phyloP scores from a whole-genome alignment of 2,797 vertebrate species.

The Sternarchorhynchus goeldii region DNA sequence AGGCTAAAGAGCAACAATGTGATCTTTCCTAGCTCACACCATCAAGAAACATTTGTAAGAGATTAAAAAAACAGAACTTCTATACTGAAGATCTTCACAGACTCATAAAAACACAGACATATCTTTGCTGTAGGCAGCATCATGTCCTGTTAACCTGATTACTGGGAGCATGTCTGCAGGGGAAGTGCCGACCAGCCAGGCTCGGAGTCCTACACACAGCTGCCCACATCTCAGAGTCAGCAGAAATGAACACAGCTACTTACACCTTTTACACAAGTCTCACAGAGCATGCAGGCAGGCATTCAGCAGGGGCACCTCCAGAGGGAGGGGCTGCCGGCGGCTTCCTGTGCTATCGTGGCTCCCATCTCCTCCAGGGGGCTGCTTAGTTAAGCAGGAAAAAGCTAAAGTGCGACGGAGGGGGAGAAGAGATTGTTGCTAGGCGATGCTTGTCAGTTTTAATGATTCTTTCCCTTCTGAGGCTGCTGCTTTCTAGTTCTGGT shows the following conservation, averaged over 20 bases:
- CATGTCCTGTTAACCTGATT: not conserved
- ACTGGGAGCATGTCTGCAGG: constrained; percentile 8
- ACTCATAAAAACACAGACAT: not conserved
- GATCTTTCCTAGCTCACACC: no score
- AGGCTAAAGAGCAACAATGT: no score
- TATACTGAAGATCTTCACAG: not conserved
- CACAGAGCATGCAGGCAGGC: not conserved
- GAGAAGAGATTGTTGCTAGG: constrained; percentile 30
- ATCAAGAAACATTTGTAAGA: no score
- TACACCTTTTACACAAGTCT: not conserved
- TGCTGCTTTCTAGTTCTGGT: constrained; percentile 4
- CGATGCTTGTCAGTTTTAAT: constrained; percentile 32
- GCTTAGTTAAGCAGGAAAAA: constrained; percentile 29
- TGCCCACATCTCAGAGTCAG: not conserved
- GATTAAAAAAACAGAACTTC: no score
- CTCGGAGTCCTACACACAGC: not conserved
- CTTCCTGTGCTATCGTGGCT: constrained; percentile 1
- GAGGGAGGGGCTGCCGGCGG: not conserved
- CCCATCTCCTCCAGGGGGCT: constrained; percentile 6
- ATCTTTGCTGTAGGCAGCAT: not conserved
- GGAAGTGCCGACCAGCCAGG: no score
- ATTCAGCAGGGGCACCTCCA: not conserved
- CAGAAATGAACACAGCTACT: not conserved
- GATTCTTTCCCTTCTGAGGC: constrained; percentile 6
- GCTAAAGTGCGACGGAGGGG: not conserved